A percentile compares a stretch with the other conserved stretches of the same genome.
phyloP scores from a whole-genome alignment of 2,797 vertebrate genomes.

The Smutsia gigantea region DNA sequence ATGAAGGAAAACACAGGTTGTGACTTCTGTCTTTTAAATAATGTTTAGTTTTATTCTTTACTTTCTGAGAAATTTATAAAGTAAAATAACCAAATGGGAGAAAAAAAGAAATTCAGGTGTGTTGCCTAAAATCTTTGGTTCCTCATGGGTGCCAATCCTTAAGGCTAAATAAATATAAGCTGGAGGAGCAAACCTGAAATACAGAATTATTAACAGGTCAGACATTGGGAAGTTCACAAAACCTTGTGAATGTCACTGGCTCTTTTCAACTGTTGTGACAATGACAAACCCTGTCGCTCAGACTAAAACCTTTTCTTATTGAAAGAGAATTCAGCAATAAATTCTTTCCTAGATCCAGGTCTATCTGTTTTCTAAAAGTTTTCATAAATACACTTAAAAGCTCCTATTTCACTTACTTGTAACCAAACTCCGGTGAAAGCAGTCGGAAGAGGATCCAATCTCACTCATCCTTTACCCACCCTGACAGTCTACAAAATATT shows the following conservation, averaged over 20 bases:
- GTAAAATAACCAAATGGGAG: neutral
- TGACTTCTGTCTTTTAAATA: neutral
- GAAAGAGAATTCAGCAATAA: constrained; percentile 6
- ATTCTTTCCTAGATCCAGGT: neutral
- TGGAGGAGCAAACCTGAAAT: neutral
- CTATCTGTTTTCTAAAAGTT: constrained; percentile 5
- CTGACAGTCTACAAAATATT: neutral
- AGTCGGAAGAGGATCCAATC: neutral
- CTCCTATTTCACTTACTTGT: neutral
- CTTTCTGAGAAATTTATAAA: neutral
- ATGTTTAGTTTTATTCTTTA: constrained; percentile 27
- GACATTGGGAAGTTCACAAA: neutral
- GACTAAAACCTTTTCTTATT: constrained; percentile 19
- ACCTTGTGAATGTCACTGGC: neutral
- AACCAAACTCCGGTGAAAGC: neutral
- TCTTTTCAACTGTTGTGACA: neutral
- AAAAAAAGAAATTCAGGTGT: neutral
- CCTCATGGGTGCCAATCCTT: neutral
- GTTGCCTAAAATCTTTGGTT: neutral
- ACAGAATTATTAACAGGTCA: constrained; percentile 10
- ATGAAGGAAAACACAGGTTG: neutral
- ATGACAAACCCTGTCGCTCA: neutral
- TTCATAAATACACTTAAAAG: constrained; percentile 35
- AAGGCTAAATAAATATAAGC: neutral
- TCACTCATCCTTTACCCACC: neutral